Evolutionary conservation across 2,113 vertebrate genomes (phyloP).

Genomic region (Gnathonemus longibarbis): DNA sequence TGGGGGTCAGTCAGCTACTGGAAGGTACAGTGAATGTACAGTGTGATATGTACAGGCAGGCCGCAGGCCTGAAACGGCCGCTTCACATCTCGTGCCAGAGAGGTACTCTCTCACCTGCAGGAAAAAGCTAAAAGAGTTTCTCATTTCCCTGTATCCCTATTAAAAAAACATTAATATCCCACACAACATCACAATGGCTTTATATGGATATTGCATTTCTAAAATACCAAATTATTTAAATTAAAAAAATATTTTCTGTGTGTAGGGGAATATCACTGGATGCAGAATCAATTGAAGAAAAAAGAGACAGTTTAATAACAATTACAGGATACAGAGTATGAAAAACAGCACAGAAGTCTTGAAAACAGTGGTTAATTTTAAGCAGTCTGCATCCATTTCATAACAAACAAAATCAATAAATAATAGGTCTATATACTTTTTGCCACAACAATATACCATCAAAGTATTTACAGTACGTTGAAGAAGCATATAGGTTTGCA

Average conservation of each 20-base stretch:
- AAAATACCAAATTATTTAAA: slow-evolving; percentile 30
- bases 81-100: slow-evolving; percentile 67
- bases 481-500: slow-evolving; percentile 67
- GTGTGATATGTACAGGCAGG: slow-evolving; percentile 69
- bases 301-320: slow-evolving; percentile 16
- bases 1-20: slow-evolving; percentile 70
- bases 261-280: background rate
- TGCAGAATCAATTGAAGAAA: slow-evolving; percentile 6
- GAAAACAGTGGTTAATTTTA: slow-evolving; percentile 42
- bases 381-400: slow-evolving; percentile 64
- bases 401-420: slow-evolving; percentile 58
- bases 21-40: slow-evolving; percentile 72
- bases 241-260: slow-evolving; percentile 6
- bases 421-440: slow-evolving; percentile 50
- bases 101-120: slow-evolving; percentile 66
- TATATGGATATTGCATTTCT: slow-evolving; percentile 38
- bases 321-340: slow-evolving; percentile 54
- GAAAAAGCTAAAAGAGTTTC: slow-evolving; percentile 15
- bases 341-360: slow-evolving; percentile 49
- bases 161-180: slow-evolving; percentile 1
- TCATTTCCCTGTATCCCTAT: slow-evolving; percentile 3
- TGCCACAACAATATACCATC: slow-evolving; percentile 66
- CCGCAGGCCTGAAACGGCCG: slow-evolving; percentile 64
- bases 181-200: slow-evolving; percentile 35
- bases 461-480: slow-evolving; percentile 62